Evolutionary conservation across 2,113 vertebrate species (phyloP).

Genomic region (Ctenomys sociabilis): DNA sequence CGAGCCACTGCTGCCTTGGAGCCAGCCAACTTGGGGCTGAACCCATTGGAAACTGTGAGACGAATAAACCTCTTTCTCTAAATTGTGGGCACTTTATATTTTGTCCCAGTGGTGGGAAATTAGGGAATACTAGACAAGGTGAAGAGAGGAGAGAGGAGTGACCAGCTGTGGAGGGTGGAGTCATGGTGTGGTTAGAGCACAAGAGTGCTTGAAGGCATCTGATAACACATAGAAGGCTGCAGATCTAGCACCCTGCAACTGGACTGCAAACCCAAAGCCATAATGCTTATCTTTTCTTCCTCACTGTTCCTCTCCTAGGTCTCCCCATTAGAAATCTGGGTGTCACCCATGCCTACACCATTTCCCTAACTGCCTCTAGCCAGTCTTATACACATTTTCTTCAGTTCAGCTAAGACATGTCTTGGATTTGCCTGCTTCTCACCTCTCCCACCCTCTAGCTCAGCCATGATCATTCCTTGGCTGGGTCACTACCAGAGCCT

Average conservation of each 20-base stretch:
- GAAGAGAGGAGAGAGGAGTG: neutral
- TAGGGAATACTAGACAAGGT: neutral
- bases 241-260: neutral
- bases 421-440: neutral
- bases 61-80: neutral
- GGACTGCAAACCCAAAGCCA: neutral
- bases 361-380: neutral
- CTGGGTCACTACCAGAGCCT: neutral
- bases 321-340: neutral
- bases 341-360: neutral
- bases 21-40: neutral
- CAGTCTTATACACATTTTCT: neutral
- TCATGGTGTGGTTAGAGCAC: neutral
- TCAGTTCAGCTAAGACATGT: neutral
- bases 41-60: neutral
- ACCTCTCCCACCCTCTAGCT: neutral
- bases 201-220: neutral
- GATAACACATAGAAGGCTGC: fast-evolving
- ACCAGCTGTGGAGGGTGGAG: fast-evolving
- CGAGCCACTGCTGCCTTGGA: neutral
- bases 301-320: neutral
- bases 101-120: neutral
- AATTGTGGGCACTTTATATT: neutral
- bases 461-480: neutral
- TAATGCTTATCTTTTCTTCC: neutral